Conservation (phyloP, 2,888 invertebrate genomes). For the Venusia cambrica region DNA sequence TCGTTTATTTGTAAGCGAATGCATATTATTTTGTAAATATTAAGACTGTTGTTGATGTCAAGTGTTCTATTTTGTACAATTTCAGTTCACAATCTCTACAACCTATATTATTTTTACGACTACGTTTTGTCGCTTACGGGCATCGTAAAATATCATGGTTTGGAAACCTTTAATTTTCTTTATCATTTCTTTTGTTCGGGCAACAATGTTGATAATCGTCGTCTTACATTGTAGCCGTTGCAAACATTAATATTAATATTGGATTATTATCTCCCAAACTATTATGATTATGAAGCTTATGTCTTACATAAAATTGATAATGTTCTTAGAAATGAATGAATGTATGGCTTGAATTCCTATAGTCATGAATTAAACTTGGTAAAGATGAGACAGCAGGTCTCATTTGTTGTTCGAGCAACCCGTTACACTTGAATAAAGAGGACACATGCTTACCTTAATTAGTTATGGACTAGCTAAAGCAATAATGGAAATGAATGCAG, state of each 20-base stretch:
- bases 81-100: constrained; percentile 34
- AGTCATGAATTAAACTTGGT: no score
- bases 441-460: no score
- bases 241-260: constrained; percentile 27
- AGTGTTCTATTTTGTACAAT: constrained; percentile 26
- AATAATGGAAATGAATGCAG: no score
- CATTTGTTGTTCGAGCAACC: no score
- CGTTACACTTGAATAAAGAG: no score
- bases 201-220: constrained; percentile 64
- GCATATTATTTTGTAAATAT: no score
- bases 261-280: constrained; percentile 11
- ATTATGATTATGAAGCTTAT: constrained; percentile 7
- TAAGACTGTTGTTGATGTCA: no score
- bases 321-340: no score
- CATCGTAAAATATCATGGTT: constrained; percentile 72
- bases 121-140: constrained; percentile 69
- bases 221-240: constrained; percentile 49
- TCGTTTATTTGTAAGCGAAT: no score
- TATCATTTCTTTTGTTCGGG: constrained; percentile 66
- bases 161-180: constrained; percentile 74
- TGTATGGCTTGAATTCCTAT: no score
- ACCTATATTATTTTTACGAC: constrained; percentile 66
- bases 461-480: no score
- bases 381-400: no score
- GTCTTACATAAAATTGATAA: not conserved